Conservation (phyloP, 2,797 vertebrate genomes). For the Trematomus bernacchii region DNA sequence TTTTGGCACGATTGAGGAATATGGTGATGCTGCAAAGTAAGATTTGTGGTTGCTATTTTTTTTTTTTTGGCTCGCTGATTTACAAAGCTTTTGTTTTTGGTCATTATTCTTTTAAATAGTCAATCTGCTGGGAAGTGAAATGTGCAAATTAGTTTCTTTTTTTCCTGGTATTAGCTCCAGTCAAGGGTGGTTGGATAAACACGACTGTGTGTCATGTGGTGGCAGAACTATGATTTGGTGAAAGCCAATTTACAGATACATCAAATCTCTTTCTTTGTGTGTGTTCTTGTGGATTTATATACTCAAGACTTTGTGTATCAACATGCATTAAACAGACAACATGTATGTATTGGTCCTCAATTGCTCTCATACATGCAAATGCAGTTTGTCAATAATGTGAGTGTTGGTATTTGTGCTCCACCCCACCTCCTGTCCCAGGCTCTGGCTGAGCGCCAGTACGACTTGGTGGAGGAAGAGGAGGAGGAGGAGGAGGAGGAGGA, state of each 20-base stretch:
- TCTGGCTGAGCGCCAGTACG: slow-evolving; percentile 62
- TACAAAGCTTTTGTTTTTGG: slow-evolving; percentile 64
- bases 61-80: slow-evolving; percentile 68
- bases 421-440: slow-evolving; percentile 69
- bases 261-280: slow-evolving; percentile 1
- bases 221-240: slow-evolving; percentile 34
- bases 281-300: background rate
- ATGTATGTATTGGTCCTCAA: background rate
- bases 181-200: slow-evolving; percentile 50
- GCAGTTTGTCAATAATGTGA: slow-evolving; percentile 17
- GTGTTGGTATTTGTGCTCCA: slow-evolving; percentile 55
- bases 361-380: slow-evolving; percentile 32
- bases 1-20: slow-evolving; percentile 60
- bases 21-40: slow-evolving; percentile 55
- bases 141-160: slow-evolving; percentile 67
- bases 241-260: slow-evolving; percentile 23
- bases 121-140: slow-evolving; percentile 65
- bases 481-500: slow-evolving; percentile 26
- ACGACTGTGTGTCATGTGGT: slow-evolving; percentile 40
- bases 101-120: slow-evolving; percentile 69
- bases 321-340: slow-evolving; percentile 8
- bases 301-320: background rate
- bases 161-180: slow-evolving; percentile 54
- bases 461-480: slow-evolving; percentile 49
- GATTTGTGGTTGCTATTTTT: slow-evolving; percentile 50